A percentile compares a stretch with the other conserved stretches of the same genome.
Evolutionary conservation across 1,140 invertebrate genomes (phyloP).

Genomic region (Drosophila hydei): DNA sequence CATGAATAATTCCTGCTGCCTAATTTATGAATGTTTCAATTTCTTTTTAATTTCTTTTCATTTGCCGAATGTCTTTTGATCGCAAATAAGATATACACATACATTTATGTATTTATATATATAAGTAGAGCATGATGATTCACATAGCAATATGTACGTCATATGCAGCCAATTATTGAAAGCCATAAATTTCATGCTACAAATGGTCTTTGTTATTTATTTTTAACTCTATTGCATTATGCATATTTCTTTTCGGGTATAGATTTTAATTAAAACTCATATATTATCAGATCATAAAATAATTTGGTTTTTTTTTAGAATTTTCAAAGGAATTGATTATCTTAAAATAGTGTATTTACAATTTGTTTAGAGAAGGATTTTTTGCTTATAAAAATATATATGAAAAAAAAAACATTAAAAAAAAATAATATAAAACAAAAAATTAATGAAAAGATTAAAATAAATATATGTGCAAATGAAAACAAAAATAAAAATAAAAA

Average conservation of each 20-base stretch:
- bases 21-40: neutral
- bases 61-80: neutral
- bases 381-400: too few relatives aligned
- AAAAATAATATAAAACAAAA: too few relatives aligned
- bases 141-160: constrained; percentile 14
- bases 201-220: constrained; percentile 19
- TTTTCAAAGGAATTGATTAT: too few relatives aligned
- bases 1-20: neutral
- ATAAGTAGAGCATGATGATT: constrained; percentile 16
- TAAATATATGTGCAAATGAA: too few relatives aligned
- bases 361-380: too few relatives aligned
- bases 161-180: constrained; percentile 28
- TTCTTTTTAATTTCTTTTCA: neutral
- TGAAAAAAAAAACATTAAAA: too few relatives aligned
- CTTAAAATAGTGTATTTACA: too few relatives aligned
- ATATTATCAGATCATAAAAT: constrained; percentile 1
- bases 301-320: neutral
- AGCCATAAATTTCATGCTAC: constrained; percentile 14
- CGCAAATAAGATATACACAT: neutral
- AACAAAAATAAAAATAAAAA: too few relatives aligned
- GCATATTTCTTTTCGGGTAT: constrained; percentile 5
- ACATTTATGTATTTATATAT: neutral
- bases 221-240: constrained; percentile 9
- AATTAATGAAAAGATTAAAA: too few relatives aligned
- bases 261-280: constrained; percentile 5